Evolutionary conservation across 64 coral and sea anemone species (phyloP), one percentile per base, ranked within the genome.

Genomic region (Pocillopora verrucosa): DNA sequence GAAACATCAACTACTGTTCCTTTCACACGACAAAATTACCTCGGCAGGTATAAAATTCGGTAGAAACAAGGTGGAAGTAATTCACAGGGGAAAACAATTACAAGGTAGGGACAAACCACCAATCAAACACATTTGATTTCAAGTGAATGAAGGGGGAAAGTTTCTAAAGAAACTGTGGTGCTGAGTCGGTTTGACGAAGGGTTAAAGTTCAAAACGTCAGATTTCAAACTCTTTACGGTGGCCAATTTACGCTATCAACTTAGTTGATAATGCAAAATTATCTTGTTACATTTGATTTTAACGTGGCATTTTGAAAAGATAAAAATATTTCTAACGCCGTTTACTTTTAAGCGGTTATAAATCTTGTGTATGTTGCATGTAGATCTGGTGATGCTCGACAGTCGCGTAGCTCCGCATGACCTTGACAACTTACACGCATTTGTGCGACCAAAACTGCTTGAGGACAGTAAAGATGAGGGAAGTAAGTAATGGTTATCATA

Each of bases 401-500:
- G 78, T 41, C 75, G 62, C 25, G 36, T 96, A 26, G 86, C 88
- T 76, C 82, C 86, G 70, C 86, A 92, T 72, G 94, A 96, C 19
- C 72, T 96, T 12, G 84, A 88, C 20, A 24, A 65, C 56, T 88
- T 96, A n/a, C 80, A 82, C 37, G 86, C 88, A 60, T 80, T 87
- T 70, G 77, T 96, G 41, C 61, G 79, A 86, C 94, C 94, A 9
- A 96, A 89, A 64, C 75, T 96, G 51, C 67, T 92, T 22, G 91
- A 96, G 17, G 94, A 96, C 78, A 88, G 87, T 34, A 80, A 84
- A 13, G 80, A 92, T 64, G 90, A 96, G 41, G 88, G 94, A 92
- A 57, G 94, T 96, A 92, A 96, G 94, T 80, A 77, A 58, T 16
- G 20, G 56, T 10, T 41, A 77, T n/a, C 17, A 72, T 72, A 72